Base-by-base conservation (phyloP, 2,888 invertebrate species). In the Hirtodrosophila trivittata region DNA sequence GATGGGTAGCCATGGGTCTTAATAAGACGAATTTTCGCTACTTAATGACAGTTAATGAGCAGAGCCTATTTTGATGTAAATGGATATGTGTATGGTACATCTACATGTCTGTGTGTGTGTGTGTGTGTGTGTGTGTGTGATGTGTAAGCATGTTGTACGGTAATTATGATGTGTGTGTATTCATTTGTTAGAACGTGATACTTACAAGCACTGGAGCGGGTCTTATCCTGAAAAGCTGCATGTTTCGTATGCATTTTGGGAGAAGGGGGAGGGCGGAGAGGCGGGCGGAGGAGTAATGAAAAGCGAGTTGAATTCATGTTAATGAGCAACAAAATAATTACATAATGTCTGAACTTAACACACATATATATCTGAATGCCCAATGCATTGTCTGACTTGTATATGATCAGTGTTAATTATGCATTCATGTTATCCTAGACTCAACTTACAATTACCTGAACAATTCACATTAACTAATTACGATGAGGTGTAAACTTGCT, bases 131-230 rank as follows among this genome's bases (percentile, higher is more conserved):
- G 30, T 54, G 12, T 25, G 30, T 55, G 33, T 46, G n/a, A 13
- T 46, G 33, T 32, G 41, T 16, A 37, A 21, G 18, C 18, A 21
- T 21, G 5, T 21, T 21, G 5, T 21, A 21, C 18, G 5, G 3
- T 3, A 2, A 21, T 21, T 21, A n/a, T n/a, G n/a, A n/a, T 49
- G 35, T 55, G 35, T 56, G 58, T 35, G 38, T 64, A 21, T 45
- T 13, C 14, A n/a, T 38, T 54, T 66, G 70, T 52, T 49, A 26
- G 56, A 64, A 54, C 3, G 52, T 70, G 75, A 73, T 97, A 97
- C 97, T 97, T 97, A 97, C 97, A 95, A 97, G 95, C 93, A 97
- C 97, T 94, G 97, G 97, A 93, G 97, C 96, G 93, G 97, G 97
- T 95, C 96, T 97, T 94, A 97, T 97, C 97, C 97, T 96, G 97